These are phyloP conservation scores for Drosophila tristis DNA, from an alignment of 1,140 invertebrate species.

Conservation along the genomic window DNA sequence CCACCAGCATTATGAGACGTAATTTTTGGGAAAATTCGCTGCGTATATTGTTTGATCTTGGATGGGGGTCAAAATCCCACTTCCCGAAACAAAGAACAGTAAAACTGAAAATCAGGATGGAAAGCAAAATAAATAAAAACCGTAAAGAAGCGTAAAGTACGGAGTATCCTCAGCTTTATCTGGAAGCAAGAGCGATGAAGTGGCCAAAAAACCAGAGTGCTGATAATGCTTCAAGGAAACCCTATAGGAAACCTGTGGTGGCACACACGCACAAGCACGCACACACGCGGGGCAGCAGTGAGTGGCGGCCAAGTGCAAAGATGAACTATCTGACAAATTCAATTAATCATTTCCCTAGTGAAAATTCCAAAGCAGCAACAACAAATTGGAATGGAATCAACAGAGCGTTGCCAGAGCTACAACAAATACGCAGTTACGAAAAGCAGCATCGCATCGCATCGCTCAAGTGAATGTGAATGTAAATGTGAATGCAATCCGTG, in stretches of 20 bases:
- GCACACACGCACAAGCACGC: neutral
- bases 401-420: constrained; percentile 67
- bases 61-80: constrained; percentile 1
- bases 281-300: constrained; percentile 14
- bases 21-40: constrained; percentile 62
- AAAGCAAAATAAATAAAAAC: neutral
- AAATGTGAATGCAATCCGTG: constrained; percentile 71
- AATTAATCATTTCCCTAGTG: constrained; percentile 80
- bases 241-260: too few species aligned
- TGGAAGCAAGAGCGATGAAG: neutral
- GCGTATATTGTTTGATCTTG: constrained; percentile 49
- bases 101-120: neutral
- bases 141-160: too few species aligned
- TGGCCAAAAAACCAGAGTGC: neutral
- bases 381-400: constrained; percentile 37
- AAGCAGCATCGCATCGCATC: constrained; percentile 47
- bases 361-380: constrained; percentile 60
- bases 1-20: constrained; percentile 50
- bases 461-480: constrained; percentile 56
- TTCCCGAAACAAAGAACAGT: neutral
- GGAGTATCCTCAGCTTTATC: neutral
- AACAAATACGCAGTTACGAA: constrained; percentile 81
- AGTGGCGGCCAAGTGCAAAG: constrained; percentile 66
- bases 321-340: constrained; percentile 75
- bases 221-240: too few species aligned